phyloP scores from a whole-genome alignment of 2,797 vertebrate species.

The Aulostomus chinensis region DNA sequence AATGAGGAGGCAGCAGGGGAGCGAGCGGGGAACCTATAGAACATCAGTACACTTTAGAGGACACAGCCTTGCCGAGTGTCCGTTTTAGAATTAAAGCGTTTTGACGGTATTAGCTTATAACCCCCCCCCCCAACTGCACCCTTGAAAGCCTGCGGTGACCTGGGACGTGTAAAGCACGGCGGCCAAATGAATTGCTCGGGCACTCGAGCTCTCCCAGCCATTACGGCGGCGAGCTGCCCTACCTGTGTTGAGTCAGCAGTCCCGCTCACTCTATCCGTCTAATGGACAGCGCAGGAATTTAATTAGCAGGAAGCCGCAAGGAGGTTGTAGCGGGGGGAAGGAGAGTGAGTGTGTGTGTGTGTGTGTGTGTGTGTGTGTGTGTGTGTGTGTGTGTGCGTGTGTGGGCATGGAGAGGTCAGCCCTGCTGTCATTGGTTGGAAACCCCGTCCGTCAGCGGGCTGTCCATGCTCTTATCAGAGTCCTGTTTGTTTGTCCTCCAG shows the following conservation, averaged over 20 bases:
- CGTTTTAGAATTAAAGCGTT: slow-evolving; percentile 65
- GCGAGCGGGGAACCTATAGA: slow-evolving; percentile 32
- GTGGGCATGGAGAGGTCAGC: slow-evolving; percentile 27
- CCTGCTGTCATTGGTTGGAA: slow-evolving; percentile 60
- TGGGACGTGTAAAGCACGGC: slow-evolving; percentile 72
- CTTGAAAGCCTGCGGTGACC: slow-evolving; percentile 81
- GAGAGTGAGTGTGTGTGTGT: not conserved
- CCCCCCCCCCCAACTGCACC: slow-evolving; percentile 48
- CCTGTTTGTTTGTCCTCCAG: slow-evolving; percentile 38
- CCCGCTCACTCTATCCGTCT: slow-evolving; percentile 92
- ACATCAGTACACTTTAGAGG: slow-evolving; percentile 62
- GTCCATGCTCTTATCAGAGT: slow-evolving; percentile 30
- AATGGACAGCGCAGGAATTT: slow-evolving; percentile 98
- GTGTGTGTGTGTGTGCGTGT: slow-evolving; percentile 33
- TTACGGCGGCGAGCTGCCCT: slow-evolving; percentile 87
- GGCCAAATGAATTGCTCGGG: slow-evolving; percentile 80
- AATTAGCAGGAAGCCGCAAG: slow-evolving; percentile 94
- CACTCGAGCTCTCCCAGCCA: slow-evolving; percentile 77
- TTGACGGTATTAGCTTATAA: slow-evolving; percentile 65
- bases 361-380: slow-evolving; percentile 2
- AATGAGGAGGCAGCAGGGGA: slow-evolving; percentile 1
- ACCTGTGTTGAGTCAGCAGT: slow-evolving; percentile 98
- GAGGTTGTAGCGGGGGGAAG: slow-evolving; percentile 32
- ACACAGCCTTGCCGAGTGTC: slow-evolving; percentile 56
- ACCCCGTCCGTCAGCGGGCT: slow-evolving; percentile 51